phyloP scores from a whole-genome alignment of 2,888 invertebrate species.

The Philonicus albiceps region DNA sequence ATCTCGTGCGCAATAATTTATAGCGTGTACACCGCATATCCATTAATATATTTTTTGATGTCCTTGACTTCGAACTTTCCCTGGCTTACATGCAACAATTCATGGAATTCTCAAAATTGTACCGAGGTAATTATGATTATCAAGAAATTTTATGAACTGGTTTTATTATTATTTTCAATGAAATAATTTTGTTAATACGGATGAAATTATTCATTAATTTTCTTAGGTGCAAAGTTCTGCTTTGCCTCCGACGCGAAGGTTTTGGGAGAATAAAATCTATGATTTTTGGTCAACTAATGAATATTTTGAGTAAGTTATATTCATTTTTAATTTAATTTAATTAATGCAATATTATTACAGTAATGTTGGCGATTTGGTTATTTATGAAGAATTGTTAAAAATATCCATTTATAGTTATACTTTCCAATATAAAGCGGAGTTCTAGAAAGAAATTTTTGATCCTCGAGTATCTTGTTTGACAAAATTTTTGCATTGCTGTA shows the following conservation, averaged over 20 bases:
- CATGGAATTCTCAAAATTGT: slow-evolving; percentile 83
- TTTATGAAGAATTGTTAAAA: too few relatives aligned
- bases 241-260: neutral
- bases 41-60: slow-evolving; percentile 79
- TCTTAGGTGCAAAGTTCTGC: neutral
- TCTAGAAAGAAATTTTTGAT: too few relatives aligned
- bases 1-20: slow-evolving; percentile 83
- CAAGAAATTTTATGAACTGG: neutral
- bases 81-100: slow-evolving; percentile 79
- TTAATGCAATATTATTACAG: too few relatives aligned
- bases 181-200: neutral
- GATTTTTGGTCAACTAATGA: slow-evolving; percentile 54
- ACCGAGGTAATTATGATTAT: slow-evolving; percentile 51
- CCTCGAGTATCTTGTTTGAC: too few relatives aligned
- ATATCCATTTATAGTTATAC: too few relatives aligned
- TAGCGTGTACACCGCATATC: slow-evolving; percentile 84
- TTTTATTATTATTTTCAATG: neutral
- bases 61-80: slow-evolving; percentile 74
- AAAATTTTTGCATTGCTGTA: too few relatives aligned
- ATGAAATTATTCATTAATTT: neutral
- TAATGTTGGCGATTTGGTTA: too few relatives aligned
- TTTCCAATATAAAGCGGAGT: too few relatives aligned
- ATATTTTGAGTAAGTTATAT: slow-evolving; percentile 56
- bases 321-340: too few relatives aligned
- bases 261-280: neutral